phyloP scores from a whole-genome alignment of 2,113 vertebrate species.

The Nothoprocta pentlandii region DNA sequence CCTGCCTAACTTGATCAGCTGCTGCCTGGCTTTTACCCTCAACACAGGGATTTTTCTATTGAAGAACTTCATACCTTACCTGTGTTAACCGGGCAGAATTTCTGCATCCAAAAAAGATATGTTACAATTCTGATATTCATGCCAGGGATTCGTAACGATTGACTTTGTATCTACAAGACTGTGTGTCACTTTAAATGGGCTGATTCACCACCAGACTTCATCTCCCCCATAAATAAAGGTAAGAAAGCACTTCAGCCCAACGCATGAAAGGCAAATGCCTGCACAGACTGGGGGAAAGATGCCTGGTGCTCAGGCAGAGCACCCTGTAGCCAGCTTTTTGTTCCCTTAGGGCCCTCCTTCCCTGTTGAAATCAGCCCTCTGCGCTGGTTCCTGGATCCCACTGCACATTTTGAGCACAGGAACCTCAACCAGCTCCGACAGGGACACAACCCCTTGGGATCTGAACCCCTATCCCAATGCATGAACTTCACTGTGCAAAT shows the following conservation, averaged over 20 bases:
- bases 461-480: not conserved
- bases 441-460: not conserved
- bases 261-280: not conserved
- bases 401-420: accelerated
- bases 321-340: not conserved
- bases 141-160: not conserved
- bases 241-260: not conserved
- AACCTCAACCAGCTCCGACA: accelerated
- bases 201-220: not conserved
- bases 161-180: not conserved
- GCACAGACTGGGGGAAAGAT: not conserved
- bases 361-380: not conserved
- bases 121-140: not conserved
- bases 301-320: not conserved
- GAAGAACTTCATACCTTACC: not conserved
- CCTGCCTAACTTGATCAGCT: not conserved
- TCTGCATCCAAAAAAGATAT: constrained; percentile 6
- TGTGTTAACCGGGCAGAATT: not conserved
- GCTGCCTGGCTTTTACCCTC: not conserved
- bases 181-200: not conserved
- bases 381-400: not conserved
- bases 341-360: not conserved
- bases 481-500: not conserved
- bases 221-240: not conserved
- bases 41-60: not conserved